Evolutionary conservation across 92 coral and sea anemone species (phyloP).

Genomic region (Anthopleura xanthogrammica): DNA sequence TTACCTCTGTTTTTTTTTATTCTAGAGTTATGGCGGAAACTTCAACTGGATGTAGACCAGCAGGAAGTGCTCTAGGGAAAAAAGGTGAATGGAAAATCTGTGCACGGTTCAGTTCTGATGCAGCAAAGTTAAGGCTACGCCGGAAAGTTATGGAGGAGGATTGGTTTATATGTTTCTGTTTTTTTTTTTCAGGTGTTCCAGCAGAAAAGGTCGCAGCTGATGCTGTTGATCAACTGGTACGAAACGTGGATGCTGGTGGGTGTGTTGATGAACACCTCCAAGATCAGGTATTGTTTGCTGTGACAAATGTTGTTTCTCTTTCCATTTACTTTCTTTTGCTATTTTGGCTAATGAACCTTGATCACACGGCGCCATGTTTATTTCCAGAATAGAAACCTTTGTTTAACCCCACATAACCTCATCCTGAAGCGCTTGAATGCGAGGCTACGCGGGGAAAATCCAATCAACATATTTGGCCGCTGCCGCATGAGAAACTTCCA

Average conservation of each 20-base stretch:
- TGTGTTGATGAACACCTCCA: slow-evolving; percentile 94
- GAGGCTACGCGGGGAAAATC: too few relatives aligned
- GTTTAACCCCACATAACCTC: too few relatives aligned
- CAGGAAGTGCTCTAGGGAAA: slow-evolving; percentile 88
- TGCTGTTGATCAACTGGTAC: slow-evolving; percentile 77
- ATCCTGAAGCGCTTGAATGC: too few relatives aligned
- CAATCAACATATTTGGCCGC: too few relatives aligned
- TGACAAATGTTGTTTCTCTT: too few relatives aligned
- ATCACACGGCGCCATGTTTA: too few relatives aligned
- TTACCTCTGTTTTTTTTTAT: background rate
- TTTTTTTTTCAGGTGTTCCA: slow-evolving; percentile 58
- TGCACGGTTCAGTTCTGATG: too few relatives aligned
- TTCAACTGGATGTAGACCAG: slow-evolving; percentile 82
- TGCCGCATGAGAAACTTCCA: too few relatives aligned
- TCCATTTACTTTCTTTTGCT: too few relatives aligned
- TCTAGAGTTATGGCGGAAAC: slow-evolving; percentile 85
- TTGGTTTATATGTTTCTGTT: background rate
- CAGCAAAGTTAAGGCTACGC: too few relatives aligned
- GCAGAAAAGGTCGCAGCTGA: slow-evolving; percentile 83
- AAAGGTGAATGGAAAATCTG: slow-evolving; percentile 51
- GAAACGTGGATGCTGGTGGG: slow-evolving; percentile 65
- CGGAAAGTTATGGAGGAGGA: background rate
- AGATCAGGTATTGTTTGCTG: slow-evolving; percentile 69
- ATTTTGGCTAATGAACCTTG: too few relatives aligned
- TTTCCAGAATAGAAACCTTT: too few relatives aligned